phyloP scores from a whole-genome alignment of 2,888 invertebrate species.

The Temnothorax unifasciatus region DNA sequence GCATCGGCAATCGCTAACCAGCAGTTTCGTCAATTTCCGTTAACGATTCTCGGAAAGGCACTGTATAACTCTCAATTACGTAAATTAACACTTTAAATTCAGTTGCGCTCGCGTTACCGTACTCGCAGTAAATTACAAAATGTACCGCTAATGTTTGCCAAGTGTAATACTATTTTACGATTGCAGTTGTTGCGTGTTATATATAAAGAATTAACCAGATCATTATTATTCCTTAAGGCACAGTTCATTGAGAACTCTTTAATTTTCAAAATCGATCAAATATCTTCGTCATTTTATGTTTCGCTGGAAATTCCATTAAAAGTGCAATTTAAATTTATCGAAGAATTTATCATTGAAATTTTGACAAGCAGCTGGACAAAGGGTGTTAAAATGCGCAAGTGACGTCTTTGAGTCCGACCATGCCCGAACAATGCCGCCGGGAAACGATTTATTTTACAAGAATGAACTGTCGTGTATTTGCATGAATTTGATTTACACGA shows the following conservation, averaged over 20 bases:
- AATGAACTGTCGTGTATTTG: neutral
- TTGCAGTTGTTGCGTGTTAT: conserved; percentile 7
- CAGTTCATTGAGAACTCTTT: neutral
- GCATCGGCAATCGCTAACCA: neutral
- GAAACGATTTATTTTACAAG: conserved; percentile 25
- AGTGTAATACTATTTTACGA: conserved; percentile 27
- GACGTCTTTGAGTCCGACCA: neutral
- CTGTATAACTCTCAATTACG: conserved; percentile 51
- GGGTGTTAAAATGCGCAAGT: neutral
- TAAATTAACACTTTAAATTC: conserved; percentile 50
- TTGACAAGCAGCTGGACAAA: neutral
- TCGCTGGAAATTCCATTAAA: neutral
- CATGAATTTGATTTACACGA: conserved; percentile 40
- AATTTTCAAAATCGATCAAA: neutral
- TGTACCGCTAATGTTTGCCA: conserved; percentile 9
- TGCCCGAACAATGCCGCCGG: neutral
- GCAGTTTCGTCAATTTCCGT: neutral
- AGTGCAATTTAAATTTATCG: conserved; percentile 1
- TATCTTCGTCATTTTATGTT: neutral
- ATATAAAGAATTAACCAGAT: neutral
- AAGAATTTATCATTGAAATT: neutral
- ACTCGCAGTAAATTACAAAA: conserved; percentile 42
- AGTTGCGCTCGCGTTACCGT: conserved; percentile 26
- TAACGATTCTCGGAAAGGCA: conserved; percentile 23
- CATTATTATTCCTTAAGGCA: neutral